phyloP scores from a whole-genome alignment of 2,797 vertebrate species.

The Varecia variegata region DNA sequence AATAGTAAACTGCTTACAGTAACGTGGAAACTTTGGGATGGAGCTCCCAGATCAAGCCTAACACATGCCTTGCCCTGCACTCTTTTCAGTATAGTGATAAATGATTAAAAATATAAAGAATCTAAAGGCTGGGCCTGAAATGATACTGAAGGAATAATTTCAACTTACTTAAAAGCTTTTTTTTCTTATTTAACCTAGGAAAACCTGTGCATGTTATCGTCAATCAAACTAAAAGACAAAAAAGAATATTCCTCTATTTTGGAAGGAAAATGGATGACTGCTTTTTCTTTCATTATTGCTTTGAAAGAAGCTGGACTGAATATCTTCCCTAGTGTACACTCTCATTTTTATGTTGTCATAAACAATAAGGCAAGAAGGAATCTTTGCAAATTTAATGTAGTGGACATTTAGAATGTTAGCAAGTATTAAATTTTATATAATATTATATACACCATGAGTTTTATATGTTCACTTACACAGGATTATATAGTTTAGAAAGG shows the following conservation, averaged over 20 bases:
- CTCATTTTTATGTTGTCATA: slow-evolving; percentile 85
- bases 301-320: slow-evolving; percentile 90
- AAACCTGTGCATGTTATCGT: slow-evolving; percentile 88
- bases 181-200: slow-evolving; percentile 81
- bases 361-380: slow-evolving; percentile 86
- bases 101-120: background rate
- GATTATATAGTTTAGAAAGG: background rate
- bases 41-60: background rate
- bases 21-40: background rate
- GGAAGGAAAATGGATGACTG: slow-evolving; percentile 89
- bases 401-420: background rate
- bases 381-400: background rate
- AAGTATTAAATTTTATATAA: background rate
- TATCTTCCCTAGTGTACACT: slow-evolving; percentile 89
- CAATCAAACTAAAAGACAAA: slow-evolving; percentile 62
- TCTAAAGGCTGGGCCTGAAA: background rate
- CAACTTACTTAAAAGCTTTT: background rate
- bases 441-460: background rate
- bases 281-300: slow-evolving; percentile 82
- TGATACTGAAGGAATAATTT: background rate
- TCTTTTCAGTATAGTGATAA: background rate
- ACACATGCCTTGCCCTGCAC: background rate
- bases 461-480: background rate
- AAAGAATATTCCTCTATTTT: slow-evolving; percentile 79
- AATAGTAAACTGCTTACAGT: background rate